Evolutionary conservation across 1,140 invertebrate species (phyloP).

Genomic region (Drosophila grimshawi): DNA sequence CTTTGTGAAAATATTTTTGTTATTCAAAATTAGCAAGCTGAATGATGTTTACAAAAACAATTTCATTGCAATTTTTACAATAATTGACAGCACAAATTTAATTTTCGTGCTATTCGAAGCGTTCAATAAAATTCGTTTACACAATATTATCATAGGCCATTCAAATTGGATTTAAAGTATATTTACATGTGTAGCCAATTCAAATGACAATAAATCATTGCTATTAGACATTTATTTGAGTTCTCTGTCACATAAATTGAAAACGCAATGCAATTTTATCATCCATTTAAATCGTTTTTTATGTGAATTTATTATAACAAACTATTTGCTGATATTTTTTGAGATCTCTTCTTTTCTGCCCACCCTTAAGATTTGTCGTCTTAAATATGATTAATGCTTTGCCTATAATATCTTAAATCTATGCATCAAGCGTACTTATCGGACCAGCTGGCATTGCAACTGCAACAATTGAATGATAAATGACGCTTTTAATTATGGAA

Average conservation of each 20-base stretch:
- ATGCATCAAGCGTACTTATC: conserved; percentile 8
- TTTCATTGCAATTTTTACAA: conserved; percentile 4
- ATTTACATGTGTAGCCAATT: conserved; percentile 4
- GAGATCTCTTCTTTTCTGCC: too few species aligned
- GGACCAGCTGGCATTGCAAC: not conserved
- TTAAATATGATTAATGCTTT: too few species aligned
- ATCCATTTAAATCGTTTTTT: not conserved
- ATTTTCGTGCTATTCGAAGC: conserved; percentile 49
- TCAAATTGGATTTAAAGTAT: conserved; percentile 49
- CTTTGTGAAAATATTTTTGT: conserved; percentile 42
- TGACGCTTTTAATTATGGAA: conserved; percentile 55
- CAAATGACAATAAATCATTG: conserved; percentile 29
- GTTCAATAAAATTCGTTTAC: conserved; percentile 64
- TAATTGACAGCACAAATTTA: conserved; percentile 26
- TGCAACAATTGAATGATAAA: conserved; percentile 57
- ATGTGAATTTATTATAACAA: not conserved
- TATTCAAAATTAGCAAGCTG: conserved; percentile 56
- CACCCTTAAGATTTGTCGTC: too few species aligned
- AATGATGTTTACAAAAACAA: conserved; percentile 44
- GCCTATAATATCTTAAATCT: not conserved
- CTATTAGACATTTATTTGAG: conserved; percentile 32
- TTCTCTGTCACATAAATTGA: conserved; percentile 10
- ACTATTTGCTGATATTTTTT: not conserved
- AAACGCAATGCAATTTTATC: not conserved
- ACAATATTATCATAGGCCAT: conserved; percentile 48